phyloP scores from a whole-genome alignment of 2,113 vertebrate genomes.

The Syngnathus floridae region DNA sequence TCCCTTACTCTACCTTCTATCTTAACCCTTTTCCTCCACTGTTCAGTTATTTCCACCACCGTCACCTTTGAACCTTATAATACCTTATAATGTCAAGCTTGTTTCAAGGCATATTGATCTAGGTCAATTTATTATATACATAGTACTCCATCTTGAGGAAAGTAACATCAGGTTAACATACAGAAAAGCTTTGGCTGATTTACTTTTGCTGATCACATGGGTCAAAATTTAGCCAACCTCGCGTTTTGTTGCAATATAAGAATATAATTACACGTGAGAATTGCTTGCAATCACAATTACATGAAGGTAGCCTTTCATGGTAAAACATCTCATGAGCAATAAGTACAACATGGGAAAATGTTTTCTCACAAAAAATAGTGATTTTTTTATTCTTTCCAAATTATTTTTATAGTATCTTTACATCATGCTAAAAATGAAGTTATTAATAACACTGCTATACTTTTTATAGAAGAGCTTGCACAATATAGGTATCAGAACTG shows the following conservation, averaged over 20 bases:
- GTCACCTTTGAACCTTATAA: constrained; percentile 8
- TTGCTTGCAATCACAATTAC: neutral
- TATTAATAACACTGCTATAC: neutral
- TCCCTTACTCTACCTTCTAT: constrained; percentile 21
- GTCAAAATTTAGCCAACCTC: constrained; percentile 1
- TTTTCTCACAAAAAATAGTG: neutral
- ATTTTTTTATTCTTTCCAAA: constrained; percentile 1
- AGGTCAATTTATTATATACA: constrained; percentile 6
- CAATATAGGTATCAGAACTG: neutral
- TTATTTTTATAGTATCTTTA: constrained; percentile 4
- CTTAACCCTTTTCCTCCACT: constrained; percentile 20
- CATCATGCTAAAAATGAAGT: neutral
- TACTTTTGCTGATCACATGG: constrained; percentile 5
- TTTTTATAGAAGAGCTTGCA: neutral
- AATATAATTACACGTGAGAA: neutral
- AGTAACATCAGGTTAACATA: constrained; percentile 8
- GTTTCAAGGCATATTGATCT: neutral
- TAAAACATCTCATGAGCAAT: no score
- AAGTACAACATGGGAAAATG: no score
- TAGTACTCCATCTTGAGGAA: neutral
- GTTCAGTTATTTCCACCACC: constrained; percentile 16
- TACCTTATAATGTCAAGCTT: neutral
- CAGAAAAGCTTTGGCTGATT: constrained; percentile 6
- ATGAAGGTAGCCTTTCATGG: neutral
- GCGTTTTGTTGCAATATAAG: constrained; percentile 5